A percentile compares a stretch with the other conserved stretches of the same genome.
These are phyloP conservation scores for Latrodectus hesperus DNA, from an alignment of 2,888 invertebrate genomes.

Conservation along the genomic window DNA sequence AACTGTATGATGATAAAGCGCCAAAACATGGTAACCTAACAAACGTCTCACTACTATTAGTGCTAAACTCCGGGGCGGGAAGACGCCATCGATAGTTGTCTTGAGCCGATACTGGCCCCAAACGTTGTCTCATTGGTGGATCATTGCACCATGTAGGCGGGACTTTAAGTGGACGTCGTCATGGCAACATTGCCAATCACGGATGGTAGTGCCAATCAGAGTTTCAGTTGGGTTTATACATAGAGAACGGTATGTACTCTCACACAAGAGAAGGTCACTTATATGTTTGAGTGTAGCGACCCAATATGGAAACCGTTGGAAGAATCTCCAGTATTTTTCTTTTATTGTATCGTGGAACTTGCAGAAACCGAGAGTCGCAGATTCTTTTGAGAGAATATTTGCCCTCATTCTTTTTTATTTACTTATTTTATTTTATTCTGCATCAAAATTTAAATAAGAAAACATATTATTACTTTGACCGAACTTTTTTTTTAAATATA, in stretches of 20 bases:
- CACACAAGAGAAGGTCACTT: slow-evolving; percentile 65
- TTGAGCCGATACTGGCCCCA: slow-evolving; percentile 65
- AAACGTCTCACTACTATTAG: slow-evolving; percentile 61
- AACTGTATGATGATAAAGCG: background rate
- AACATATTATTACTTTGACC: too few species aligned
- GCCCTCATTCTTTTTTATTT: too few species aligned
- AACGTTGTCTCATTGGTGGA: slow-evolving; percentile 66
- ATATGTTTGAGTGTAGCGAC: slow-evolving; percentile 52
- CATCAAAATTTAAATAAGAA: too few species aligned
- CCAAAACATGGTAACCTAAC: slow-evolving; percentile 21
- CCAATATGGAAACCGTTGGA: slow-evolving; percentile 46
- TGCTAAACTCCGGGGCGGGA: slow-evolving; percentile 69
- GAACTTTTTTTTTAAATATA: too few species aligned
- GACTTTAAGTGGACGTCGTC: slow-evolving; percentile 56
- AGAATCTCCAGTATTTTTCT: too few species aligned
- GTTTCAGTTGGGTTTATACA: slow-evolving; percentile 49
- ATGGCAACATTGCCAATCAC: slow-evolving; percentile 67
- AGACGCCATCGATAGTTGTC: slow-evolving; percentile 69
- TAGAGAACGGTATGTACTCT: slow-evolving; percentile 42
- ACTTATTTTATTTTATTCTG: too few species aligned
- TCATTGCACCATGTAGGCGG: slow-evolving; percentile 53
- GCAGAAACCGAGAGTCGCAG: too few species aligned
- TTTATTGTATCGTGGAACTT: too few species aligned
- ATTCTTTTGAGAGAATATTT: too few species aligned
- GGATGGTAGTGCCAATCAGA: slow-evolving; percentile 63